Conservation (phyloP, 1,140 invertebrate genomes). For the Drosophila virilis region DNA sequence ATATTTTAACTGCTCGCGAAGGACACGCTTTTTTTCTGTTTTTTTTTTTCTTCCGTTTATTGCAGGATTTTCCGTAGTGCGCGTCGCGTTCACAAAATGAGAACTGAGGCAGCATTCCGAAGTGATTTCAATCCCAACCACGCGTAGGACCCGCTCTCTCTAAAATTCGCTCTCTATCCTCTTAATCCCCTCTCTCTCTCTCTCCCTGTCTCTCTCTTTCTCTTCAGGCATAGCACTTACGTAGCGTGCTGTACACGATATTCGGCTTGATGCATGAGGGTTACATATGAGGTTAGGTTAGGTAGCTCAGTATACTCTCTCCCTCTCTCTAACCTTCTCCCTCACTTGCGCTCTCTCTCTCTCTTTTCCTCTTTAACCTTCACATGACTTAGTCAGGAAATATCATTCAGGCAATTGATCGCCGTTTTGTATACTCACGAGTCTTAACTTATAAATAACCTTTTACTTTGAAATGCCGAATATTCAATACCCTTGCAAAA, state of each 20-base stretch:
- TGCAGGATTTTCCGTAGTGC: conserved; percentile 54
- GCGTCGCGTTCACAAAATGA: conserved; percentile 54
- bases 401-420: conserved; percentile 60
- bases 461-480: not conserved
- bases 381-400: conserved; percentile 43
- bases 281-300: conserved; percentile 26
- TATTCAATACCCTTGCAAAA: not conserved
- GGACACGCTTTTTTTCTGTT: conserved; percentile 3
- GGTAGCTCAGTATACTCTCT: conserved; percentile 22
- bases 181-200: conserved; percentile 1
- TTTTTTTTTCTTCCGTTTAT: conserved; percentile 30
- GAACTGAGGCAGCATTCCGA: conserved; percentile 53
- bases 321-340: conserved; percentile 2
- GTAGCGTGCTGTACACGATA: conserved; percentile 31
- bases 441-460: not conserved
- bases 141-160: conserved; percentile 17
- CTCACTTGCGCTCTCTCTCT: conserved; percentile 8
- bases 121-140: conserved; percentile 53
- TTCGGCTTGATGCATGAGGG: conserved; percentile 8
- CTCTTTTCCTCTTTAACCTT: conserved; percentile 29
- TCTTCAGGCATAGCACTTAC: conserved; percentile 3
- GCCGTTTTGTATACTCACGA: conserved; percentile 31
- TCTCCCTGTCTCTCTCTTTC: conserved; percentile 8
- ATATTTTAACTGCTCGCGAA: conserved; percentile 4
- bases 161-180: not conserved